Percentiles rank a stretch among this genome's conserved stretches.
Evolutionary conservation across 2,113 vertebrate genomes (phyloP).

Genomic region (Nothoprocta pentlandii): DNA sequence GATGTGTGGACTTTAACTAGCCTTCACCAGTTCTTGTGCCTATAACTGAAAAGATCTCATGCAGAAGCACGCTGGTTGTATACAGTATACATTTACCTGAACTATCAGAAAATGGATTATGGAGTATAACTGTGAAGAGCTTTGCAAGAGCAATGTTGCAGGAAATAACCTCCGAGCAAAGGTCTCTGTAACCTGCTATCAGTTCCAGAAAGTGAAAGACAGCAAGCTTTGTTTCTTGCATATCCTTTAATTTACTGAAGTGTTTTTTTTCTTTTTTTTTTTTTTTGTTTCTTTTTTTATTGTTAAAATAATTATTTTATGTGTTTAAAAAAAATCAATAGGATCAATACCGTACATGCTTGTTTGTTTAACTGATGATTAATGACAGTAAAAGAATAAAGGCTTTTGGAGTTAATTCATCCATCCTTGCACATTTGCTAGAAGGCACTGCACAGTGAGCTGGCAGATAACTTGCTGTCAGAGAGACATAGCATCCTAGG

Average conservation of each 20-base stretch:
- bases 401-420: background rate
- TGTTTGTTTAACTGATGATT: conserved; percentile 8
- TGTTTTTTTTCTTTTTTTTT: background rate
- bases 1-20: background rate
- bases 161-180: background rate
- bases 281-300: background rate
- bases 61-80: background rate
- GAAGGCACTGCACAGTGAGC: background rate
- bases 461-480: background rate
- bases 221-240: background rate
- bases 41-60: background rate
- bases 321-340: background rate
- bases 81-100: background rate
- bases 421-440: background rate
- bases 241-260: background rate
- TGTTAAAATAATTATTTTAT: too few species aligned
- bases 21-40: background rate
- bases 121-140: background rate
- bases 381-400: background rate
- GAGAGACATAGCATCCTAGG: background rate
- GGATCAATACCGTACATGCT: background rate
- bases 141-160: background rate
- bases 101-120: background rate
- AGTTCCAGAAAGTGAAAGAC: background rate
- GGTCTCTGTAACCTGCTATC: background rate